Percentiles rank a stretch among this genome's conserved stretches.
Conservation (phyloP, 2,888 invertebrate genomes). For the Axea sp. region DNA sequence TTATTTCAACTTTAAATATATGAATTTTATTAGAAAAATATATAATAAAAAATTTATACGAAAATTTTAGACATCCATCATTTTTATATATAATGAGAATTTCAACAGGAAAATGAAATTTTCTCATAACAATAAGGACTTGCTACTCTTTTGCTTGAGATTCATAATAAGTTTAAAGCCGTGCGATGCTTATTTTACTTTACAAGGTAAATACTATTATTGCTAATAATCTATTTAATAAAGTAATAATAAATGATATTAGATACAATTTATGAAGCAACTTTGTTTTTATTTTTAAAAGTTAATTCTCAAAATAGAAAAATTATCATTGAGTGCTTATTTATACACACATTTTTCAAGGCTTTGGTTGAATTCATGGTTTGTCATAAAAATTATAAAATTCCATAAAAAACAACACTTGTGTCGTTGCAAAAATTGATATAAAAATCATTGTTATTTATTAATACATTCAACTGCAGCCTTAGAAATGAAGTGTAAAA, state of each 20-base stretch:
- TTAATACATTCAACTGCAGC: constrained; percentile 29
- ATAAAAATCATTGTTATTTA: constrained; percentile 23
- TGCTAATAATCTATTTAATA: no score
- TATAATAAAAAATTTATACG: no score
- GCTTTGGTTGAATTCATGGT: constrained; percentile 25
- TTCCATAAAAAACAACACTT: constrained; percentile 20
- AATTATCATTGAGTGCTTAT: neutral
- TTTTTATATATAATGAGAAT: neutral
- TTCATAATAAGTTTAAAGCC: constrained; percentile 32
- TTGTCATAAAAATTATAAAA: constrained; percentile 33
- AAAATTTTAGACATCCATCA: no score
- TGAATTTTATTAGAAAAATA: neutral
- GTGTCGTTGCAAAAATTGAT: constrained; percentile 19
- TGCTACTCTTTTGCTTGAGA: constrained; percentile 23
- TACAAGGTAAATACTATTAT: constrained; percentile 20
- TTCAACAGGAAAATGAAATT: neutral
- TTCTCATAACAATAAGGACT: neutral
- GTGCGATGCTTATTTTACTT: constrained; percentile 31
- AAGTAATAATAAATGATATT: neutral
- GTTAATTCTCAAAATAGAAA: neutral
- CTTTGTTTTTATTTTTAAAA: neutral
- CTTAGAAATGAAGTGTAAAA: constrained; percentile 31
- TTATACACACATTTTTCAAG: constrained; percentile 4
- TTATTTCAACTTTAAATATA: neutral
- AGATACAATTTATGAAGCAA: neutral